These are phyloP conservation scores for Archips crataeganus DNA, from an alignment of 2,888 invertebrate species.

Conservation along the genomic window DNA sequence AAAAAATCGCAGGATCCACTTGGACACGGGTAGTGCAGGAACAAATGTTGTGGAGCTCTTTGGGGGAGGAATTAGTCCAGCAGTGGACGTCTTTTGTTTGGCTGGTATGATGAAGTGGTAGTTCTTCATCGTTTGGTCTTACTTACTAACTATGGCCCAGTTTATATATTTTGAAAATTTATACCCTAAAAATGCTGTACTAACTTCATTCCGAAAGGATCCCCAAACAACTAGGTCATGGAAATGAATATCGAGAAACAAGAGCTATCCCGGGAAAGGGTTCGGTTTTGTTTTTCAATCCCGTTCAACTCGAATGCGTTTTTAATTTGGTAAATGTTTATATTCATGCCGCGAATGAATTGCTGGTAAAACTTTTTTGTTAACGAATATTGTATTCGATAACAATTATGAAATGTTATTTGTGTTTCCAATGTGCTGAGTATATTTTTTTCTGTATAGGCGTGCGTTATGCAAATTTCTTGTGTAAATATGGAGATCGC, in stretches of 20 bases:
- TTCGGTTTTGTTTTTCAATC: conserved; percentile 21
- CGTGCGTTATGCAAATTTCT: not conserved
- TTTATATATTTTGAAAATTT: not conserved
- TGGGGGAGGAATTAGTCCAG: too few relatives aligned
- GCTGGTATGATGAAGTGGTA: not conserved
- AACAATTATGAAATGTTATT: conserved; percentile 23
- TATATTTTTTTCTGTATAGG: not conserved
- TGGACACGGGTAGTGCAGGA: too few relatives aligned
- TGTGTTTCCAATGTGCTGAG: conserved; percentile 11
- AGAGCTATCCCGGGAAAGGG: conserved; percentile 15
- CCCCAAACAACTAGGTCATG: conserved; percentile 9
- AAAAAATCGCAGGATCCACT: too few relatives aligned
- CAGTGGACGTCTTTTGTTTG: too few relatives aligned
- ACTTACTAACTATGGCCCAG: too few relatives aligned
- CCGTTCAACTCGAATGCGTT: conserved; percentile 34
- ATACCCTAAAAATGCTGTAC: not conserved
- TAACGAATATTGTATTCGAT: conserved; percentile 25
- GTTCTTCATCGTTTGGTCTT: not conserved
- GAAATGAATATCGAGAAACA: conserved; percentile 28
- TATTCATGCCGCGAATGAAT: conserved; percentile 31
- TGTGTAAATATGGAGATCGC: not conserved
- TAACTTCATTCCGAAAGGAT: conserved; percentile 5
- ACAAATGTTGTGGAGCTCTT: too few relatives aligned
- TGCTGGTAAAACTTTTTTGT: conserved; percentile 27
- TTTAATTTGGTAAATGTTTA: conserved; percentile 39